Conservation (phyloP, 2,888 invertebrate species). For the Ochropacha duplaris region DNA sequence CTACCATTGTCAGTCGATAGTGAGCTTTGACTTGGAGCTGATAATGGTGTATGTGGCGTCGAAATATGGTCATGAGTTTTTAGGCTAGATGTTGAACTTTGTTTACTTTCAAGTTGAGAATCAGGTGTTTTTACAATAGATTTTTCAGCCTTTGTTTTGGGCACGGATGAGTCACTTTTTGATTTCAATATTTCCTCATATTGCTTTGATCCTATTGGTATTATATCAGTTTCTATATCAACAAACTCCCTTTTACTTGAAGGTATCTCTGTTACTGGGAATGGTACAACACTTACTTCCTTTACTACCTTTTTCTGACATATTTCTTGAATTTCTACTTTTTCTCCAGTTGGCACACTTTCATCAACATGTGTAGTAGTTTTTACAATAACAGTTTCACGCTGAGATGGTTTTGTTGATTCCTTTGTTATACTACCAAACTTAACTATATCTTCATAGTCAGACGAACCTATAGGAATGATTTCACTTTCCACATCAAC, state of each 20-base stretch:
- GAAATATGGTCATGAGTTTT: constrained; percentile 80
- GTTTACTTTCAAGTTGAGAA: constrained; percentile 75
- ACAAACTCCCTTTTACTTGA: constrained; percentile 78
- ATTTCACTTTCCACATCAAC: constrained; percentile 79
- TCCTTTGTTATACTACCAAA: constrained; percentile 68
- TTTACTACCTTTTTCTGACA: constrained; percentile 62
- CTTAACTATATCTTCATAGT: constrained; percentile 71
- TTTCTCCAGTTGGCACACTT: constrained; percentile 35
- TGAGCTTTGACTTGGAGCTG: constrained; percentile 85
- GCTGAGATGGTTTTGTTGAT: constrained; percentile 41
- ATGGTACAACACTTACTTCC: constrained; percentile 71
- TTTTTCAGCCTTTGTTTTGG: constrained; percentile 74
- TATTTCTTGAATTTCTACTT: constrained; percentile 51
- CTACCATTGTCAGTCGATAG: constrained; percentile 85
- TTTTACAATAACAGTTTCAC: constrained; percentile 51
- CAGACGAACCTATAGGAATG: constrained; percentile 69
- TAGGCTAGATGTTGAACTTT: constrained; percentile 83
- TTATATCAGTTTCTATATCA: constrained; percentile 74
- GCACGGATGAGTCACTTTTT: constrained; percentile 78
- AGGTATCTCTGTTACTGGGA: constrained; percentile 69
- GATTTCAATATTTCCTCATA: constrained; percentile 79
- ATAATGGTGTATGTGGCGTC: constrained; percentile 84
- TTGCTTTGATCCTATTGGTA: constrained; percentile 67
- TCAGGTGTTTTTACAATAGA: constrained; percentile 67
- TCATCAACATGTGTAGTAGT: constrained; percentile 44